phyloP scores from a whole-genome alignment of 1,140 invertebrate genomes.

The Sitobion miscanthi region DNA sequence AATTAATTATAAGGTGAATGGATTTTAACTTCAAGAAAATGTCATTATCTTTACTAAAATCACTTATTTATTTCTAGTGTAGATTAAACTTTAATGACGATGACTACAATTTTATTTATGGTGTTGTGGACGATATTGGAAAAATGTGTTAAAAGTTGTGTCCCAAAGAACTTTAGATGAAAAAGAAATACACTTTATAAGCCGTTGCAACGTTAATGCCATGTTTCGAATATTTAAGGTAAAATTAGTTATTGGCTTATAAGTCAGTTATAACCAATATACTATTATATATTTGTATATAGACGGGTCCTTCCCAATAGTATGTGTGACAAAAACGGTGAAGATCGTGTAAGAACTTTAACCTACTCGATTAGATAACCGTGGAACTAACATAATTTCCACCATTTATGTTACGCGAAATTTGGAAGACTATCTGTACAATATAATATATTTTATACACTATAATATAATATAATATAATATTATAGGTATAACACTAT shows the following conservation, averaged over 20 bases:
- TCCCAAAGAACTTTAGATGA: background rate
- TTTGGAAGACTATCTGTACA: background rate
- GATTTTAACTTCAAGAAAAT: background rate
- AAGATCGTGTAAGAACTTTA: too few relatives aligned
- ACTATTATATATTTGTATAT: too few relatives aligned
- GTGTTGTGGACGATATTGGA: background rate
- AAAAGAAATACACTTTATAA: background rate
- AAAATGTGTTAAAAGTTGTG: background rate
- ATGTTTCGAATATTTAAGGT: slow-evolving; percentile 22
- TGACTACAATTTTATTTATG: slow-evolving; percentile 32
- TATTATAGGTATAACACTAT: background rate
- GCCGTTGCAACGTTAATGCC: background rate
- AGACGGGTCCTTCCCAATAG: too few relatives aligned
- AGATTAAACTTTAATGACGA: background rate
- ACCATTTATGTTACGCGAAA: background rate
- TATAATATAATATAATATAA: too few relatives aligned
- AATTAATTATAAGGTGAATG: background rate
- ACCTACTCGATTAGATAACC: too few relatives aligned
- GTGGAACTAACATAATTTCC: too few relatives aligned
- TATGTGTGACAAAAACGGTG: background rate
- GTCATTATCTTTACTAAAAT: background rate
- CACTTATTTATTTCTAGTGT: background rate
- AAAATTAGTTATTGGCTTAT: background rate
- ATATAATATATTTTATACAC: too few relatives aligned
- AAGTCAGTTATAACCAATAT: too few relatives aligned